phyloP scores from a whole-genome alignment of 2,113 vertebrate genomes.

The Campylorhamphus procurvoides region DNA sequence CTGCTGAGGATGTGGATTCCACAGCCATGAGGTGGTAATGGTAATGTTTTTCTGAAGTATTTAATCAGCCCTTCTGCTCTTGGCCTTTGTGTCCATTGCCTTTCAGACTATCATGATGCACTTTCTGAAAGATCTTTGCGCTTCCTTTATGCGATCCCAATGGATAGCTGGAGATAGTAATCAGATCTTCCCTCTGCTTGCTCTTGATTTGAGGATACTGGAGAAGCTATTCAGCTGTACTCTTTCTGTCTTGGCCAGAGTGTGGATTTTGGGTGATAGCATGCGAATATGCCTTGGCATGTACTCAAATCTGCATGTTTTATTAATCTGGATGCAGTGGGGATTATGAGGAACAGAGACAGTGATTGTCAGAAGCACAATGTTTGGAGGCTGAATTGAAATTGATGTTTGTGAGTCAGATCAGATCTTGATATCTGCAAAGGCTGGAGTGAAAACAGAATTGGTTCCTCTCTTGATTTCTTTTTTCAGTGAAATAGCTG shows the following conservation, averaged over 20 bases:
- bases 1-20: neutral
- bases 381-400: neutral
- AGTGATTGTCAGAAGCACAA: neutral
- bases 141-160: neutral
- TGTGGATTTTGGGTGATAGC: accelerated
- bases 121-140: neutral
- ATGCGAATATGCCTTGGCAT: neutral
- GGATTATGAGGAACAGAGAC: neutral
- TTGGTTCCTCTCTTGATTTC: neutral
- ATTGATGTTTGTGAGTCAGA: accelerated
- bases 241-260: accelerated
- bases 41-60: accelerated
- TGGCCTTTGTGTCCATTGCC: neutral
- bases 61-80: neutral
- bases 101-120: neutral
- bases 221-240: neutral
- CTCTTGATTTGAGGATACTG: neutral
- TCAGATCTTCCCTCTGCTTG: too few relatives aligned
- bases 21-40: too few relatives aligned
- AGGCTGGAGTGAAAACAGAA: neutral
- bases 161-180: neutral
- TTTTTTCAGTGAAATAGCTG: neutral
- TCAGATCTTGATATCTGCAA: neutral
- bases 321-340: neutral
- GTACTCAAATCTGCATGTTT: neutral